Base-by-base conservation (phyloP, 2,888 invertebrate genomes). In the Ommatoiulus sabulosus region DNA sequence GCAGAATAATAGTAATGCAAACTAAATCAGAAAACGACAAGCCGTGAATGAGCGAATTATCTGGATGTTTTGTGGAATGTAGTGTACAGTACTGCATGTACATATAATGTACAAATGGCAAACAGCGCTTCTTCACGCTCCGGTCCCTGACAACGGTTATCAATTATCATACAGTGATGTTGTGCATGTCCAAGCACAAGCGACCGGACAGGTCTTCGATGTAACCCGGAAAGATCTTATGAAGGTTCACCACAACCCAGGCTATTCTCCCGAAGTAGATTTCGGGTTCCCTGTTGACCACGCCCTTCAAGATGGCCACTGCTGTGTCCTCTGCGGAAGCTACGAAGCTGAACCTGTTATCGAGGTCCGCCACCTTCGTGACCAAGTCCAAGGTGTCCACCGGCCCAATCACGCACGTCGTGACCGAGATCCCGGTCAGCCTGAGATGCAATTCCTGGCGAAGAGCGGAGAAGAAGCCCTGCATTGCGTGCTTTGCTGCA, bases 381-480 rank as follows among this genome's bases (percentile, higher is more conserved):
- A 0, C 17, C 43, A 85, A 1, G 7, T 44, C 43, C 46, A n/a
- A 8, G 7, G 35, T 86, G 44, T 46, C 87, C 20, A 87, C 63
- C 20, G 63, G 43, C 12, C 87, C 87, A 52, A 87, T 44, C 4
- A 87, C 87, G 63, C 57, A 52, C 10, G 63, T 44, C 6, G 87
- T 87, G 15, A 87, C 63, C 15, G 72, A 87, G 4, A 87, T 44
- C 15, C 63, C 87, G 3, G 63, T 44, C 20, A 17, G 5, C 17
- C 87, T 10, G 1, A 87, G 52, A 12, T 4, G 3, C 72, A 87
- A 35, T 20, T 87, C 87, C 44, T 87, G 87, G 24, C 87, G 52
- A 4, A 87, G n/a, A 48, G 72, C 72, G 20, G 35, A 35, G 24
- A 87, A 87, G 24, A 87, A 87, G 3, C 87, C 87, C 0, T 87